Evolutionary conservation across 2,888 invertebrate species (phyloP).

Genomic region (Rhagium mordax): DNA sequence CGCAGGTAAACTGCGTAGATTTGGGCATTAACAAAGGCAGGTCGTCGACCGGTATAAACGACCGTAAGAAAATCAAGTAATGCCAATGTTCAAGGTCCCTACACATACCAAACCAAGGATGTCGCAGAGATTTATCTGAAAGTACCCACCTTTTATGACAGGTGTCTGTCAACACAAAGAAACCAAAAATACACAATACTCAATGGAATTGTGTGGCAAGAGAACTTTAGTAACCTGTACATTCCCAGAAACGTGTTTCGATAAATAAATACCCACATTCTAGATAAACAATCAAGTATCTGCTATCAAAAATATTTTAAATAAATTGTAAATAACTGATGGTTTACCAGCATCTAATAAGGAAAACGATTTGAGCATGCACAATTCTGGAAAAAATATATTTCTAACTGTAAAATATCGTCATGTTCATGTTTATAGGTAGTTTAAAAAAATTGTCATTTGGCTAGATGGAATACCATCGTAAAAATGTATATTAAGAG

Average conservation of each 20-base stretch:
- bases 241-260: not conserved
- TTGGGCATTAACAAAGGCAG: constrained; percentile 52
- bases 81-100: constrained; percentile 62
- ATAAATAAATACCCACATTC: not conserved
- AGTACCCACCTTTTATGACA: constrained; percentile 7
- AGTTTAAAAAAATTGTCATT: not conserved
- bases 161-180: constrained; percentile 18
- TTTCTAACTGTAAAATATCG: constrained; percentile 1
- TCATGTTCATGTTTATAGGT: not conserved
- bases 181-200: not conserved
- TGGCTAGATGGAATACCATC: not conserved
- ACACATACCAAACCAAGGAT: constrained; percentile 31
- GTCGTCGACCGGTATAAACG: constrained; percentile 56
- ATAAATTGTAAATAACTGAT: not conserved
- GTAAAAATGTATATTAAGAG: not conserved
- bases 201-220: not conserved
- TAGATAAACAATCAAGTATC: not conserved
- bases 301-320: not conserved
- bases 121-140: constrained; percentile 23
- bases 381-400: not conserved
- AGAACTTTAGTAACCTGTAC: not conserved
- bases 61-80: constrained; percentile 45
- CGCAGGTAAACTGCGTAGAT: constrained; percentile 30
- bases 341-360: not conserved
- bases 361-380: not conserved